Base-by-base conservation (phyloP, 2,113 vertebrate genomes). In the Vicugna pacos region DNA sequence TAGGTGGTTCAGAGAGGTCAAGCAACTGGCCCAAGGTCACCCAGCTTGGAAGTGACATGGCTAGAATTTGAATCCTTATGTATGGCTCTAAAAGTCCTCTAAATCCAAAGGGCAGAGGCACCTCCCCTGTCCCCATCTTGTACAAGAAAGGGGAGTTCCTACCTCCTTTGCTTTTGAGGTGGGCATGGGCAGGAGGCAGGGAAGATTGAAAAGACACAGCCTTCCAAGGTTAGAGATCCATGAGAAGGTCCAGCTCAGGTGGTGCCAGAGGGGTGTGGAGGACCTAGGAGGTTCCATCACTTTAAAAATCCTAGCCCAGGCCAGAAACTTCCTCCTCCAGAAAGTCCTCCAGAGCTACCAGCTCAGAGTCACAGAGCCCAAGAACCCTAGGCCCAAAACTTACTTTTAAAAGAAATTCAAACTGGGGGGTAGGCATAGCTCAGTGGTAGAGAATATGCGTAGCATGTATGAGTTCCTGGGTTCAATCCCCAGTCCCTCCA, bases 11-110 rank as follows among this genome's bases (percentile, higher is more conserved):
- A 93, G 72, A 94, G 72, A 91, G 77, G 77, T 64, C 91, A 69
- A 52, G 56, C n/a, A 60, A 11, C 77, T 60, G 72, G 56, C 20
- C 88, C 93, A 64, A 96, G 82, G 94, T 89, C 81, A 50, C 62
- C 70, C 85, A 89, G 95, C 76, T 46, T 32, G 75, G 83, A 73
- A 24, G 82, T 17, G 79, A 3, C 54, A 1, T 6, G 22, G 12
- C 62, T 69, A 38, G 83, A 58, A 56, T 69, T 28, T 52, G 86
- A 94, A 75, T 56, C 8, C 50, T 38, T 12, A 28, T 46, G 22
- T 6, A 48, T 48, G 60, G 28, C 52, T 89, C 81, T 16, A 48
- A 82, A 46, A 64, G 32, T 6, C 58, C 38, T 77, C 38, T 46
- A 42, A 42, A 42, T 42, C 32, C 5, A 1, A 38, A 38, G 19